Evolutionary conservation across 2,113 vertebrate species (phyloP).

Genomic region (Butorides virescens): DNA sequence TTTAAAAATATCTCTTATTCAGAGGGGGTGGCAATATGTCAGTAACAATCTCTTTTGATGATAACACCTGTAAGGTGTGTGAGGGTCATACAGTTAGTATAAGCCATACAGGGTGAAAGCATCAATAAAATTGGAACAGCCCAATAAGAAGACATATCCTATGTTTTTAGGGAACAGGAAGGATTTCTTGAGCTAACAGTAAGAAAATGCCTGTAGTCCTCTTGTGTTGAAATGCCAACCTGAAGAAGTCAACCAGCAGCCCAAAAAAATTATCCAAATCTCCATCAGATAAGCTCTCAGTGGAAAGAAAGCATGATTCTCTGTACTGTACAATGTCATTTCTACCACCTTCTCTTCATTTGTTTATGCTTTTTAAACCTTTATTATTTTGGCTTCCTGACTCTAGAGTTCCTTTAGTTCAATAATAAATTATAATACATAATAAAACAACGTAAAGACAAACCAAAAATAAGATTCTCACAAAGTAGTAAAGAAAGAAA

Average conservation of each 20-base stretch:
- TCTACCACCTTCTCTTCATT: not conserved
- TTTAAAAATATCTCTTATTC: not conserved
- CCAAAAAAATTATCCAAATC: not conserved
- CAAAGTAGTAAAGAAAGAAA: not conserved
- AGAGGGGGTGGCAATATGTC: not conserved
- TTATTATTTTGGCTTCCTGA: not conserved
- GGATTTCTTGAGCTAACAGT: not conserved
- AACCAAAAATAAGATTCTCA: not conserved
- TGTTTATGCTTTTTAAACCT: not conserved
- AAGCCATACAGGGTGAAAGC: not conserved
- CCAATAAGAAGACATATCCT: not conserved
- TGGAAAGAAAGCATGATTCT: not conserved
- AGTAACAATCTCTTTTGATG: not conserved
- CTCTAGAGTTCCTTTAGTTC: not conserved
- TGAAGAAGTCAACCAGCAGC: not conserved
- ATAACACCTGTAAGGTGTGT: not conserved
- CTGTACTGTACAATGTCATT: not conserved
- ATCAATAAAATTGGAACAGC: not conserved
- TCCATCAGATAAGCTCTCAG: not conserved
- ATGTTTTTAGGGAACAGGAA: not conserved
- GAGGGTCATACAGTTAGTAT: not conserved
- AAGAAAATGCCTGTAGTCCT: not conserved
- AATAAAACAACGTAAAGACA: constrained; percentile 34
- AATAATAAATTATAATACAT: constrained; percentile 36
- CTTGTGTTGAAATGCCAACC: not conserved